Base-by-base conservation (phyloP, 2,113 vertebrate genomes). In the Rhombomys opimus region DNA sequence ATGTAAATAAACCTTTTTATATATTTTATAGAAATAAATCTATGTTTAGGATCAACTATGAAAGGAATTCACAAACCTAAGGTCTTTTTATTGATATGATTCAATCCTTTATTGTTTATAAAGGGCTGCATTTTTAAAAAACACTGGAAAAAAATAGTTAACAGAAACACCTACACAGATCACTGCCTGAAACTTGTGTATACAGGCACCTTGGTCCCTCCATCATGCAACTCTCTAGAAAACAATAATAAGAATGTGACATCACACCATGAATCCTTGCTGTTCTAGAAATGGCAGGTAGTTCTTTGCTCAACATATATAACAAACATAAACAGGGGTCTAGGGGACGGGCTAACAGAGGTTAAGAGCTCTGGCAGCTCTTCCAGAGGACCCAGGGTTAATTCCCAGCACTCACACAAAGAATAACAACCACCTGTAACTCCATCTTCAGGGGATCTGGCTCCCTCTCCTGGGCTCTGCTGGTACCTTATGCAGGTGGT, bases 11-110 rank as follows among this genome's bases (percentile, higher is more conserved):
- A 59, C 7, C 78, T 23, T 38, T 82, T 61, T 35, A 61, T 80
- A 54, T 61, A 38, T 82, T 61, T 61, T 81, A n/a, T 82, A 57
- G 20, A 82, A 82, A 15, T 59, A n/a, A 59, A 59, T 59, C 5
- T 52, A 50, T 38, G 46, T 59, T 38, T 61, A 38, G 13, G 38
- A 22, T 82, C 22, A 82, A 82, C 59, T 59, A 61, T 41, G 23
- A 89, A 86, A 46, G 14, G 9, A 30, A 95, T 73, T 73, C 46
- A 94, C 87, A 96, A 94, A 91, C 9, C 57, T 85, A 90, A 81
- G 8, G 87, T 82, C 9, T 68, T 94, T 92, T 95, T 84, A 67
- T 80, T 97, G 46, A 96, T 95, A 87, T 17, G 76, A 90, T 73
- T 70, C n/a, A 92, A 86, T 59, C 77, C 75, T 80, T 94, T 81